Percentiles rank a stretch among this genome's conserved stretches.
phyloP scores from a whole-genome alignment of 2,797 vertebrate species.

The Hoplostethus atlanticus region DNA sequence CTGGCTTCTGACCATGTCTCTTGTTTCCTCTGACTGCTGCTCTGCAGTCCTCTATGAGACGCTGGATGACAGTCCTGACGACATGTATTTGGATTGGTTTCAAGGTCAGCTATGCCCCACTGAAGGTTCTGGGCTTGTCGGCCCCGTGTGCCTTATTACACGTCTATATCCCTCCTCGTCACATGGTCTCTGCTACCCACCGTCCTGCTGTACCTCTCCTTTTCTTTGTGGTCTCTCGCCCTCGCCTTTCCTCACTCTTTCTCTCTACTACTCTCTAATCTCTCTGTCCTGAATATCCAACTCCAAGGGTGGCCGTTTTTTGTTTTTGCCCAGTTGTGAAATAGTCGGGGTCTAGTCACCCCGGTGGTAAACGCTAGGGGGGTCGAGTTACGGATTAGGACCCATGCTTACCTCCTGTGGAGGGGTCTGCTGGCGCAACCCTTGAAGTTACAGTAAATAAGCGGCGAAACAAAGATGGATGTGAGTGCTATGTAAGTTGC shows the following conservation, averaged over 20 bases:
- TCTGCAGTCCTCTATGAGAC: slow-evolving; percentile 85
- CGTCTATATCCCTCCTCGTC: slow-evolving; percentile 39
- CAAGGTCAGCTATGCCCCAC: slow-evolving; percentile 85
- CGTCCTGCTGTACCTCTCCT: slow-evolving; percentile 60
- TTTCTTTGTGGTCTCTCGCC: slow-evolving; percentile 44
- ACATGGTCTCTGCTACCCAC: slow-evolving; percentile 57
- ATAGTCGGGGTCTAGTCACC: slow-evolving; percentile 31
- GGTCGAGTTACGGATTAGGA: slow-evolving; percentile 61
- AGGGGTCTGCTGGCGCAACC: slow-evolving; percentile 55
- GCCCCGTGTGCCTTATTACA: slow-evolving; percentile 60
- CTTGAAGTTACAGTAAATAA: slow-evolving; percentile 44
- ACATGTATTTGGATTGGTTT: slow-evolving; percentile 88
- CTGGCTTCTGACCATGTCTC: slow-evolving; percentile 61
- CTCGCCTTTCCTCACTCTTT: slow-evolving; percentile 36
- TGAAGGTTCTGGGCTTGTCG: slow-evolving; percentile 61
- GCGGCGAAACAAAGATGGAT: slow-evolving; percentile 36
- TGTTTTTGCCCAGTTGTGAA: slow-evolving; percentile 62
- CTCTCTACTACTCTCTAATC: slow-evolving; percentile 22
- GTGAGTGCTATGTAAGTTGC: slow-evolving; percentile 49
- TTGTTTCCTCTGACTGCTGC: slow-evolving; percentile 79
- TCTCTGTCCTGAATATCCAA: slow-evolving; percentile 33
- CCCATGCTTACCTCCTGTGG: slow-evolving; percentile 29
- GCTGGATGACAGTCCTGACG: slow-evolving; percentile 86
- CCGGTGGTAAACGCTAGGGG: slow-evolving; percentile 33
- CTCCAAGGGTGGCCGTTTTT: slow-evolving; percentile 57